Evolutionary conservation across 2,113 vertebrate genomes (phyloP).

Genomic region (Eurystomus gularis): DNA sequence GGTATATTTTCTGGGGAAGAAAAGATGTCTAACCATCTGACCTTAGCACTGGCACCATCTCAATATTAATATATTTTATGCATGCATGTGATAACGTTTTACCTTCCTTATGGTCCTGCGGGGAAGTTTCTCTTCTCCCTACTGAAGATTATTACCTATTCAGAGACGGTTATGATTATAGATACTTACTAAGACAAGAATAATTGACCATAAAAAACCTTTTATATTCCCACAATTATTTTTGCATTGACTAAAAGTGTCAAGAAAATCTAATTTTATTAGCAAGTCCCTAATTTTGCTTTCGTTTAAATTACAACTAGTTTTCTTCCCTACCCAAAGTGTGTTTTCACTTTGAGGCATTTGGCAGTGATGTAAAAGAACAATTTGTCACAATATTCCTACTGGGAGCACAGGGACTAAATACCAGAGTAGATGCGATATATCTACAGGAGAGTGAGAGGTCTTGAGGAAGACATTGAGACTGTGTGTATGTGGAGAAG

Average conservation of each 20-base stretch:
- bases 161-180: constrained; percentile 76
- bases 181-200: constrained; percentile 83
- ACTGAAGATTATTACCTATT: constrained; percentile 76
- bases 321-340: not conserved
- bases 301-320: constrained; percentile 67
- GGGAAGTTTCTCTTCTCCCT: constrained; percentile 72
- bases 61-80: constrained; percentile 81
- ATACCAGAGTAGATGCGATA: constrained; percentile 64
- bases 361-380: constrained; percentile 65
- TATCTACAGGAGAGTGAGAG: not conserved
- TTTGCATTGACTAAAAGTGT: constrained; percentile 85
- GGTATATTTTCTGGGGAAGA: constrained; percentile 59
- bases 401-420: constrained; percentile 47
- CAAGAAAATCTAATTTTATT: constrained; percentile 79
- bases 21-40: constrained; percentile 67
- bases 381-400: constrained; percentile 65
- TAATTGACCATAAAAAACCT: constrained; percentile 85
- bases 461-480: not conserved
- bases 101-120: constrained; percentile 74
- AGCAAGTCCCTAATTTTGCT: constrained; percentile 72
- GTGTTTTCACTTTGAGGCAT: constrained; percentile 65
- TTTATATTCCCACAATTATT: constrained; percentile 86
- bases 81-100: constrained; percentile 74
- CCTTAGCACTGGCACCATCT: constrained; percentile 74
- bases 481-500: not conserved